Evolutionary conservation across 2,888 invertebrate species (phyloP).

Genomic region (Tanytarsus gracilentus): DNA sequence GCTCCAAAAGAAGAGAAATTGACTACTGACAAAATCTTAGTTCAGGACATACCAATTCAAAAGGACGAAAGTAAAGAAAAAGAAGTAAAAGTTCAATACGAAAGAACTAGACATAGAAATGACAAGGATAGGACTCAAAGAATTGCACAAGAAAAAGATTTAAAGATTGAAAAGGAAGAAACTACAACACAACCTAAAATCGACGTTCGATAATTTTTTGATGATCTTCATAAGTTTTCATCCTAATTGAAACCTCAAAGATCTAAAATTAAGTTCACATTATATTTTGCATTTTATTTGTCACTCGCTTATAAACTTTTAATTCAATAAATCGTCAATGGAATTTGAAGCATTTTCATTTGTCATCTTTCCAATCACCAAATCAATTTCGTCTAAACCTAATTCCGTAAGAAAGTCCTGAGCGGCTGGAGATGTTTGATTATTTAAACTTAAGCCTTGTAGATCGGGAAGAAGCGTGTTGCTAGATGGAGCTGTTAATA

Average conservation of each 20-base stretch:
- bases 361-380: conserved; percentile 30
- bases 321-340: conserved; percentile 22
- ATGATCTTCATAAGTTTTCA: too few species aligned
- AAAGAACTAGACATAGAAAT: too few species aligned
- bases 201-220: too few species aligned
- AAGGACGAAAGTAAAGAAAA: too few species aligned
- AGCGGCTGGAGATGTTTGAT: conserved; percentile 32
- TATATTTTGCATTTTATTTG: background rate
- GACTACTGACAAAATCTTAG: too few species aligned
- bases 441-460: conserved; percentile 31
- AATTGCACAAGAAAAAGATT: too few species aligned
- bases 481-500: background rate
- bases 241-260: background rate
- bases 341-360: background rate
- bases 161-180: too few species aligned
- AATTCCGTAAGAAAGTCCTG: conserved; percentile 47
- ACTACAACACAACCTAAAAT: too few species aligned
- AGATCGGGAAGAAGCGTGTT: conserved; percentile 2
- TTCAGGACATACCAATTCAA: too few species aligned
- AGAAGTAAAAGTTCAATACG: too few species aligned
- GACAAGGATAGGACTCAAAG: too few species aligned
- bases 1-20: too few species aligned
- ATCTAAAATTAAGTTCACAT: background rate
- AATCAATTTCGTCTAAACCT: conserved; percentile 48
- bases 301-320: background rate